Percentiles rank a stretch among this genome's conserved stretches.
These are phyloP conservation scores for Eristalinus aeneus DNA, from an alignment of 2,888 invertebrate species.

Conservation along the genomic window DNA sequence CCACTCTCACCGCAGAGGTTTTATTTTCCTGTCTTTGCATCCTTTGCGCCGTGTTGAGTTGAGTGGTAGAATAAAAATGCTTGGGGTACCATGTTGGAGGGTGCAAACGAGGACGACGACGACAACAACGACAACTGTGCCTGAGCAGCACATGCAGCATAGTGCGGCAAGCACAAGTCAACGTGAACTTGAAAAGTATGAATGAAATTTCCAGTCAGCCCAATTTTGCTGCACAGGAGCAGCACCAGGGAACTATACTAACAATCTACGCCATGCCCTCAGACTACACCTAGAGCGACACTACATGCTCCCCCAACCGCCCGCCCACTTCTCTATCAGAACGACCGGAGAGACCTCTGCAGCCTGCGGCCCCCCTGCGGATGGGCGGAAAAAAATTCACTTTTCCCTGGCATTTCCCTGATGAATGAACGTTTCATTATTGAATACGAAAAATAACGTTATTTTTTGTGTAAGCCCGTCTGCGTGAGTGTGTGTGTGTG, in stretches of 20 bases:
- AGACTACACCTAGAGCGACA: background rate
- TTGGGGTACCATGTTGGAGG: constrained; percentile 37
- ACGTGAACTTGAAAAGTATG: constrained; percentile 71
- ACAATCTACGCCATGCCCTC: constrained; percentile 34
- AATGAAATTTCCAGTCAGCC: constrained; percentile 68
- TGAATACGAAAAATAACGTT: constrained; percentile 62
- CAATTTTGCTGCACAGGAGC: constrained; percentile 29
- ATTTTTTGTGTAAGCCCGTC: constrained; percentile 13
- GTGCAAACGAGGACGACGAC: constrained; percentile 37
- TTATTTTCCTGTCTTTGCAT: constrained; percentile 16
- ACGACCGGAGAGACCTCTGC: no score
- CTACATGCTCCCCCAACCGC: constrained; percentile 6
- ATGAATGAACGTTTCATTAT: constrained; percentile 70
- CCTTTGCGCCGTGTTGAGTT: constrained; percentile 5
- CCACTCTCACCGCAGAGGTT: background rate
- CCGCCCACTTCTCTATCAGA: constrained; percentile 12
- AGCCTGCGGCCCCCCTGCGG: constrained; percentile 22
- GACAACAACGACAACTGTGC: background rate
- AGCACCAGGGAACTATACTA: constrained; percentile 61
- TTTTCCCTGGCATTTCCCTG: constrained; percentile 56
- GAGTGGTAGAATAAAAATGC: constrained; percentile 33
- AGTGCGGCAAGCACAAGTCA: constrained; percentile 48
- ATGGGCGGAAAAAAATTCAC: constrained; percentile 43
- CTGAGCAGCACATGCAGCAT: constrained; percentile 1
- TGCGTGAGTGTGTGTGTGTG: background rate